A percentile compares a stretch with the other conserved stretches of the same genome.
These are phyloP conservation scores for Dastarcus helophoroides DNA, from an alignment of 2,888 invertebrate species.

Conservation along the genomic window DNA sequence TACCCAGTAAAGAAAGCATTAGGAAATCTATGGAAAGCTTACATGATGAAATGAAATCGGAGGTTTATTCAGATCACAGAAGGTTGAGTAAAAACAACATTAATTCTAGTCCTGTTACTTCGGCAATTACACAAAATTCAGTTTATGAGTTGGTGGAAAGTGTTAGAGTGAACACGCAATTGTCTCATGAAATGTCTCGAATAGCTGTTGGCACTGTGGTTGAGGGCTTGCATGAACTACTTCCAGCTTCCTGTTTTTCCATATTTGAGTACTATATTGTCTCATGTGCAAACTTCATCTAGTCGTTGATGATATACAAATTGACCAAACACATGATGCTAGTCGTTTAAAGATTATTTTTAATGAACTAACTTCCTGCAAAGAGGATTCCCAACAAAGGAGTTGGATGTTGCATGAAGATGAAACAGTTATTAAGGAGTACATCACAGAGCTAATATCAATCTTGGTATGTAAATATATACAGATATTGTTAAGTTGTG, in stretches of 20 bases:
- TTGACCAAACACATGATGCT: slow-evolving; percentile 76
- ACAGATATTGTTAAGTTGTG: too few species aligned
- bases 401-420: slow-evolving; percentile 95
- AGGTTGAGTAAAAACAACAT: slow-evolving; percentile 23
- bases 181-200: slow-evolving; percentile 78
- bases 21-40: slow-evolving; percentile 29
- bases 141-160: slow-evolving; percentile 71
- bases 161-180: slow-evolving; percentile 70
- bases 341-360: slow-evolving; percentile 72
- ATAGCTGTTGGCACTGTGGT: slow-evolving; percentile 68
- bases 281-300: slow-evolving; percentile 49
- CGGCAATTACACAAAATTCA: slow-evolving; percentile 41
- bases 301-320: slow-evolving; percentile 48
- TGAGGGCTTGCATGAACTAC: slow-evolving; percentile 42
- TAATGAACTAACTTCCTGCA: slow-evolving; percentile 73
- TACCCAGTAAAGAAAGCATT: slow-evolving; percentile 22
- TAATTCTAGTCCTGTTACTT: slow-evolving; percentile 25
- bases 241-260: slow-evolving; percentile 49
- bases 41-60: slow-evolving; percentile 27
- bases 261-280: slow-evolving; percentile 44
- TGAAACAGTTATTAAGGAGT: slow-evolving; percentile 76
- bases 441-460: slow-evolving; percentile 69
- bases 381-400: slow-evolving; percentile 89
- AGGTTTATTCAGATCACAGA: slow-evolving; percentile 21
- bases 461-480: slow-evolving; percentile 60